These are phyloP conservation scores for Propithecus coquereli DNA, from an alignment of 2,113 vertebrate species.

Conservation along the genomic window DNA sequence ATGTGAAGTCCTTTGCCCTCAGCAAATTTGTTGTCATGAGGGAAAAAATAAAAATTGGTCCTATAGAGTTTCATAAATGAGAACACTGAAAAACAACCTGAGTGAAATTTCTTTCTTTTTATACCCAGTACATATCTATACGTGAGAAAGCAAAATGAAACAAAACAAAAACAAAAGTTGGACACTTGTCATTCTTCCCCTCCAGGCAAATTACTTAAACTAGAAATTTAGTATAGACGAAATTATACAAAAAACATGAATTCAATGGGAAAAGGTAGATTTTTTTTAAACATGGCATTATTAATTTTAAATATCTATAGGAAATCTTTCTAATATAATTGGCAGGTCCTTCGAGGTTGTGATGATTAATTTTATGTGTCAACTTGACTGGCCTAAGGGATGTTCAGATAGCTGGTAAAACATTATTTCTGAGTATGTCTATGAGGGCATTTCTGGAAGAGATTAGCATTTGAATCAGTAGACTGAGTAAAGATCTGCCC, in stretches of 20 bases:
- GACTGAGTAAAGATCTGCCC: not conserved
- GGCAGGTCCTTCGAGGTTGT: not conserved
- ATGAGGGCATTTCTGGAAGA: not conserved
- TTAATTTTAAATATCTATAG: conserved; percentile 10
- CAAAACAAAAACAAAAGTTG: not conserved
- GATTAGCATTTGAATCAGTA: not conserved
- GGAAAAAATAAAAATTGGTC: not conserved
- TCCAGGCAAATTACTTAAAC: not conserved
- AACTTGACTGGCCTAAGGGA: not conserved
- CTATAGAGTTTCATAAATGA: conserved; percentile 8
- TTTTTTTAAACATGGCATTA: not conserved
- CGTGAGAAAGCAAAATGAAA: not conserved
- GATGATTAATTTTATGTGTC: not conserved
- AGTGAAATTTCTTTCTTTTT: conserved; percentile 24
- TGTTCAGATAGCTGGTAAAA: not conserved
- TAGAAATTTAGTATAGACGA: not conserved
- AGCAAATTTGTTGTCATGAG: not conserved
- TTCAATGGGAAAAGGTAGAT: not conserved
- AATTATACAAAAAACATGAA: not conserved
- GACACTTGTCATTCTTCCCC: not conserved
- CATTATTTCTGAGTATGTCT: not conserved
- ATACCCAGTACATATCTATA: not conserved
- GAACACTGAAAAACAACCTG: not conserved
- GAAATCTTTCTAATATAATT: not conserved
- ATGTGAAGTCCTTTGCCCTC: conserved; percentile 10